These are phyloP conservation scores for Corythornis madagascariensis DNA, from an alignment of 2,113 vertebrate species.

Conservation along the genomic window DNA sequence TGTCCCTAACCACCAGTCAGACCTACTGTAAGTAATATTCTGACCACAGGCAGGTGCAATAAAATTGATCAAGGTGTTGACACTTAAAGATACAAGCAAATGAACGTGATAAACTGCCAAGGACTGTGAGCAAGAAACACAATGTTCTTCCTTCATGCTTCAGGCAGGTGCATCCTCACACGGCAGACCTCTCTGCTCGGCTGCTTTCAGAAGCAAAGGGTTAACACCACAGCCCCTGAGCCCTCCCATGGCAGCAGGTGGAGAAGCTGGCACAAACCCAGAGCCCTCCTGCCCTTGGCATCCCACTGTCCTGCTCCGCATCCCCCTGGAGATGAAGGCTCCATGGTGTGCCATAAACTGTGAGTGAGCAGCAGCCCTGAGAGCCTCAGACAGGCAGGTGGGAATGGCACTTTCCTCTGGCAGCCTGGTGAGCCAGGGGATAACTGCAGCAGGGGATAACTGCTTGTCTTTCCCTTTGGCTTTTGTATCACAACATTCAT, in stretches of 20 bases:
- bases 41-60: background rate
- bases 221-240: too few relatives aligned
- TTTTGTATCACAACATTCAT: background rate
- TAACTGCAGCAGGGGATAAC: background rate
- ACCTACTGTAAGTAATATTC: background rate
- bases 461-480: background rate
- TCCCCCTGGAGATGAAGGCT: background rate
- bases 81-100: conserved; percentile 9
- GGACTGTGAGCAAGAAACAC: background rate
- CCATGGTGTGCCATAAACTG: too few relatives aligned
- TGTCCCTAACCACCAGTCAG: background rate
- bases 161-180: background rate
- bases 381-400: background rate
- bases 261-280: background rate
- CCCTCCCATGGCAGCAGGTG: background rate
- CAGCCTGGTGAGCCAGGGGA: too few relatives aligned
- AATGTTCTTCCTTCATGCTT: background rate
- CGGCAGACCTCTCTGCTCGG: background rate
- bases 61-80: conserved; percentile 24
- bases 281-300: background rate
- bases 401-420: too few relatives aligned
- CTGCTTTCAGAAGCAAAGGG: background rate
- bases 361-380: background rate
- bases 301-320: too few relatives aligned
- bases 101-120: conserved; percentile 2